Evolutionary conservation across 2,113 vertebrate species (phyloP).

Genomic region (Carassius carassius): DNA sequence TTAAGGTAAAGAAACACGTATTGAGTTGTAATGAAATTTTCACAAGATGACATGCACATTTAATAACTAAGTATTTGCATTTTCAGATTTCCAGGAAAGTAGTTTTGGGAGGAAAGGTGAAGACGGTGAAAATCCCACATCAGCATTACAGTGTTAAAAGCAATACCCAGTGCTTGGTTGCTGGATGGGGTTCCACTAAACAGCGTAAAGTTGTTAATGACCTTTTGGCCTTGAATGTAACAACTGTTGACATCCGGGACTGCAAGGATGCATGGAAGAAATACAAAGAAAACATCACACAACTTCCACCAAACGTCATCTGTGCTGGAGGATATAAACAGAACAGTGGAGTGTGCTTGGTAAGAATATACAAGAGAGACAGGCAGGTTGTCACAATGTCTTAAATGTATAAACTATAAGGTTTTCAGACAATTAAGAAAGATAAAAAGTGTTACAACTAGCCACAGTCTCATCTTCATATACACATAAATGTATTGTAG

Average conservation of each 20-base stretch:
- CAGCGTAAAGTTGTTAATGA: neutral
- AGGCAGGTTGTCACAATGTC: too few species aligned
- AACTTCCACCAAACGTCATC: slow-evolving; percentile 27
- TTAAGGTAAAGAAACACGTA: slow-evolving; percentile 13
- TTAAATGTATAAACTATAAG: too few species aligned
- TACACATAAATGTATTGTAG: neutral
- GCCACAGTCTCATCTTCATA: neutral
- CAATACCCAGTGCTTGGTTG: slow-evolving; percentile 14
- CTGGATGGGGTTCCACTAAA: slow-evolving; percentile 44
- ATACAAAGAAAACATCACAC: neutral
- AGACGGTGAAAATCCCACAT: neutral
- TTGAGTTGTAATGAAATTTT: neutral
- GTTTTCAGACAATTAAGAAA: too few species aligned
- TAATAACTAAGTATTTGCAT: neutral
- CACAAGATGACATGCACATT: neutral
- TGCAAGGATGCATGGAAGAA: slow-evolving; percentile 24
- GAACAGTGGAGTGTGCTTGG: slow-evolving; percentile 25
- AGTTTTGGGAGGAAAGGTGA: neutral
- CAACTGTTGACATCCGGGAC: neutral
- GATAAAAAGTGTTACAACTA: too few species aligned
- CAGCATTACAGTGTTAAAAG: neutral
- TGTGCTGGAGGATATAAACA: slow-evolving; percentile 46
- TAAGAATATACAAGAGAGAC: neutral
- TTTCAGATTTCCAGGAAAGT: slow-evolving; percentile 21
- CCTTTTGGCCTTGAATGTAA: slow-evolving; percentile 32